A percentile compares a stretch with the other conserved stretches of the same genome.
These are phyloP conservation scores for Oreochromis spilurus DNA, from an alignment of 2,113 vertebrate genomes.

Conservation along the genomic window DNA sequence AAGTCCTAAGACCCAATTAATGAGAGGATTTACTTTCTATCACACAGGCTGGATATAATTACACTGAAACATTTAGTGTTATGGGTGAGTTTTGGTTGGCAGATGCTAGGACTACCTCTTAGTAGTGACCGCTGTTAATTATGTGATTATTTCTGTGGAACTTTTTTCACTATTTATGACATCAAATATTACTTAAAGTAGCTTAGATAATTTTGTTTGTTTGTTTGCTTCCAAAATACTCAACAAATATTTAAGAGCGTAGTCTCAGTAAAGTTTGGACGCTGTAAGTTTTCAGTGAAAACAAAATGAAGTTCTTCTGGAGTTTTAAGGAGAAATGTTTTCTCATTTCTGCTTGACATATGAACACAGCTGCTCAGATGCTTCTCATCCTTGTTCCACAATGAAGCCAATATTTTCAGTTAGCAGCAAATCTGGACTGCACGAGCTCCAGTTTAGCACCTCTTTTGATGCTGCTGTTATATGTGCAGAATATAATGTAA, in stretches of 20 bases:
- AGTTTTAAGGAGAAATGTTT: not conserved
- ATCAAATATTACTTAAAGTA: not conserved
- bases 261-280: not conserved
- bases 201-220: not conserved
- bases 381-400: not conserved
- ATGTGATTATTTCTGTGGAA: not conserved
- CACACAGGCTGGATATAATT: conserved; percentile 41
- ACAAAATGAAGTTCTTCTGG: not conserved
- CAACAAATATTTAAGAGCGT: not conserved
- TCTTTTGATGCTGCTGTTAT: not conserved
- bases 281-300: not conserved
- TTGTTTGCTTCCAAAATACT: not conserved
- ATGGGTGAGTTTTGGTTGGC: conserved; percentile 10
- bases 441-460: not conserved
- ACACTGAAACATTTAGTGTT: conserved; percentile 31
- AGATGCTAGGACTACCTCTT: not conserved
- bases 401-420: not conserved
- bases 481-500: not conserved
- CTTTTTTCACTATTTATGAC: not conserved
- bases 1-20: conserved; percentile 56
- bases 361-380: not conserved
- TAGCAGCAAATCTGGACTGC: not conserved
- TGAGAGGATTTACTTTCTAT: conserved; percentile 57
- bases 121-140: not conserved
- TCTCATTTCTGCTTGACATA: not conserved